Evolutionary conservation across 2,797 vertebrate species (phyloP), one percentile per base, ranked within the genome.

Genomic region (Hydrocynus forskahlii): DNA sequence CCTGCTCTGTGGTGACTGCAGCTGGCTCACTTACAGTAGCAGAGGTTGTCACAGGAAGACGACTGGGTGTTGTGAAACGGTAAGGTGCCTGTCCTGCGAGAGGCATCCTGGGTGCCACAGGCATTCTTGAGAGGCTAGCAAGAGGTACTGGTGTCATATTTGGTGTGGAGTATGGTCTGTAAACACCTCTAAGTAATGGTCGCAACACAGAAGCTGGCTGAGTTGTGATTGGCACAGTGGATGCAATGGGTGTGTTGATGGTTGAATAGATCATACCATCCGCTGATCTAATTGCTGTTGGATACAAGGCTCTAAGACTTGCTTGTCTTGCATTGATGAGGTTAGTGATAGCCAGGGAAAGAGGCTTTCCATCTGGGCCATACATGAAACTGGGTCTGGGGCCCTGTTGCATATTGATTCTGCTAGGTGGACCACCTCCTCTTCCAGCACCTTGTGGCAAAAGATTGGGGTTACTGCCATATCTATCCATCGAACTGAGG

Each of bases 211-310:
- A 97, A 21, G 96, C 94, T 0, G 98, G 98, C 85, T 99, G 98
- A 10, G 97, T 99, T 89, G 98, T 99, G 81, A 99, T 99, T 78
- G 98, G 98, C 87, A 99, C 93, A 0, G 98, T 99, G 74, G 98
- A 99, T 50, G 97, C 97, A 0, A 99, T 99, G 1, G 98, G 98
- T 0, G 98, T 99, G 86, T 98, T 99, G 89, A 99, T 99, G 38
- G 98, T 99, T 19, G 98, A 99, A 87, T 99, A 99, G 91, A 99
- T 99, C 97, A 99, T 99, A 75, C 98, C 98, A 5, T 99, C 98
- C 0, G 97, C 95, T 0, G 97, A 96, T 17, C 97, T 95, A 62
- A 99, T 95, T 0, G 97, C 97, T 84, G 97, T 94, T 38, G 98
- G 97, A 87, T 97, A 96, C 91, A 97, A 94, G 66, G 98, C 97